Evolutionary conservation across 1,140 invertebrate species (phyloP), one percentile per base, ranked within the genome.

Genomic region (Camponotus pennsylvanicus): DNA sequence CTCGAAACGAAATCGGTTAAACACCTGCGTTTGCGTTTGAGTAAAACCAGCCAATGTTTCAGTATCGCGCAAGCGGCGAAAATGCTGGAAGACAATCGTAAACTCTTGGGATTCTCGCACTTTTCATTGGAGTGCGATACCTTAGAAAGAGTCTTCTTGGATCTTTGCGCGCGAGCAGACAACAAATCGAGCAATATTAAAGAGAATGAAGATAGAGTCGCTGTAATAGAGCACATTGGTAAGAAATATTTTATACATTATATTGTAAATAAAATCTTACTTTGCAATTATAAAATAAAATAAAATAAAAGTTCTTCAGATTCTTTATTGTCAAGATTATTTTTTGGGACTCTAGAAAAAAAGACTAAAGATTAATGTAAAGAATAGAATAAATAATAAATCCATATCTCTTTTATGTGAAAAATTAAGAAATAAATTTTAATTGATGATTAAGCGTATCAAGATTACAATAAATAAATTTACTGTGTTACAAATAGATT

Each of bases 111-210:
- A 9, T 96, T 94, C 90, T 92, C 93, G 2, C 92, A 91, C 87
- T 95, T 95, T 80, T 94, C 93, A 45, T 75, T 96, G 91, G 96
- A 96, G 92, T 96, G 96, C 90, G 96, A 96, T 90, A 96, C 94
- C 18, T 92, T 96, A 59, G 96, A 96, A 85, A 95, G 95, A 75
- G 96, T 96, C 37, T 96, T 96, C 90, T 93, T 96, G 88, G 94
- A 96, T 85, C 93, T 96, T 49, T 96, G 95, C 85, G 85, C 93
- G 13, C 92, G 94, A 40, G 94, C 93, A 6, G 95, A 96, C 64
- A 85, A 84, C 15, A 90, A 88, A 67, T 83, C 86, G 1, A 66
- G 76, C 1, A n/a, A 63, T 63, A 61, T 85, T 6, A 87, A 78
- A 70, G 40, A 73, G 6, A 90, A 83, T 64, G 77, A 89, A 37